Base-by-base conservation (phyloP, 2,797 vertebrate species). In the Prionace glauca region DNA sequence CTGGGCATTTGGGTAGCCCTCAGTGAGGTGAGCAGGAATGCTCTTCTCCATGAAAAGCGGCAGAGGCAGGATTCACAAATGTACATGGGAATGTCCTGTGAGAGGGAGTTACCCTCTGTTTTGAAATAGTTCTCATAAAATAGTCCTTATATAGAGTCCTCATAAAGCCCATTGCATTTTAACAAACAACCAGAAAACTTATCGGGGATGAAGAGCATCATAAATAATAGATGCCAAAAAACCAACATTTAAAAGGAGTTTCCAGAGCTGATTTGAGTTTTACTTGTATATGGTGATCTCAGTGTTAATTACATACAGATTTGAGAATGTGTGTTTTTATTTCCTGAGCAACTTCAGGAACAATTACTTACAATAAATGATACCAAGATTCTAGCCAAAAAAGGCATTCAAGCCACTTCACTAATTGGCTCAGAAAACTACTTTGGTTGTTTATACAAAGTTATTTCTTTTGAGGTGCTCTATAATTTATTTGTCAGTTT, bases 291-390 rank as follows among this genome's bases (percentile, higher is more conserved):
- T 77, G 45, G 88, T 62, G 20, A 92, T n/a, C 20, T 67, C 14
- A 36, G 32, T n/a, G 56, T 7, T 32, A 67, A 67, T n/a, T 65
- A 67, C 3, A 94, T 62, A 71, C 22, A 71, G 12, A 65, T 69
- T 69, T 71, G 24, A 69, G 41, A 50, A 94, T 50, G 5, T 10
- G 26, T 20, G 29, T 72, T 94, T 94, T 77, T 95, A 95, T 95
- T 56, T 95, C 71, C 50, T 56, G 71, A 11, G 12, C 60, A 74
- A 29, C 71, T 60, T 32, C 56, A 77, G 8, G 29, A 77, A 72
- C 45, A 56, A 22, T 95, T 77, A 41, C 45, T 95, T 95, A 56
- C 67, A 95, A 56, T 95, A 95, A n/a, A n/a, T 41, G n/a, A 92
- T 7, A 41, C 20, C 56, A 90, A 5, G 29, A 62, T n/a, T 90